Evolutionary conservation across 2,888 invertebrate species (phyloP), one percentile per base, ranked within the genome.

Genomic region (Ormyrus labotus): DNA sequence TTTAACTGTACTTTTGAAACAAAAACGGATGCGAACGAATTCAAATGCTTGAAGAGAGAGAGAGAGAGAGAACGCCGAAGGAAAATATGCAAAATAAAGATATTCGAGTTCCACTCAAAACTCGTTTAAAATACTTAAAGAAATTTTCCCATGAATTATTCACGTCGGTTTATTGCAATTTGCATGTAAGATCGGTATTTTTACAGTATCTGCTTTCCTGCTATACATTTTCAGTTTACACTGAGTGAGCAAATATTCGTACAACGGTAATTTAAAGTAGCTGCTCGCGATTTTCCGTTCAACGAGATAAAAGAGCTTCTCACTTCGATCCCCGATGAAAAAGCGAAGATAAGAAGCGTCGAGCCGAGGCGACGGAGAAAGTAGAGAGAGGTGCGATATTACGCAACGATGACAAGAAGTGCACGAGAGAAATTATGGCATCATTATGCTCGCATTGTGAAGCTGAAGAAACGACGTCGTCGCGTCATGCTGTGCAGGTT

Each of bases 121-220:
- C 48, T 63, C 64, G 48, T 63, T 64, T 70, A 63, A 77, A 63
- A 55, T 34, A 64, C 63, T 64, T 57, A 63, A 64, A 70, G 57
- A 60, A 55, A 48, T 70, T 53, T 10, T 5, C 48, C 6, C 47
- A 55, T 76, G 34, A 69, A 77, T 77, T 70, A 77, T 77, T 69
- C 76, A 65, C 48, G 19, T 11, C 5, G 34, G 45, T 65, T 64
- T 45, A 65, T 72, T 60, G 58, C 65, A 3, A 77, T 77, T 70
- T 69, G 63, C n/a, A 63, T 69, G 69, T 57, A 47, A 77, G 63
- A 34, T 67, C 53, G 55, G n/a, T 45, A 45, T 9, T 45, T 53
- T 19, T 19, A 19, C 19, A 19, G 19, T 19, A 19, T 19, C 19
- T 50, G 13, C 19, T 13, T 10, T 45, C 53, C 50, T 11, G 55